These are phyloP conservation scores for Chrysolina oricalcia DNA, from an alignment of 2,888 invertebrate genomes.

Conservation along the genomic window DNA sequence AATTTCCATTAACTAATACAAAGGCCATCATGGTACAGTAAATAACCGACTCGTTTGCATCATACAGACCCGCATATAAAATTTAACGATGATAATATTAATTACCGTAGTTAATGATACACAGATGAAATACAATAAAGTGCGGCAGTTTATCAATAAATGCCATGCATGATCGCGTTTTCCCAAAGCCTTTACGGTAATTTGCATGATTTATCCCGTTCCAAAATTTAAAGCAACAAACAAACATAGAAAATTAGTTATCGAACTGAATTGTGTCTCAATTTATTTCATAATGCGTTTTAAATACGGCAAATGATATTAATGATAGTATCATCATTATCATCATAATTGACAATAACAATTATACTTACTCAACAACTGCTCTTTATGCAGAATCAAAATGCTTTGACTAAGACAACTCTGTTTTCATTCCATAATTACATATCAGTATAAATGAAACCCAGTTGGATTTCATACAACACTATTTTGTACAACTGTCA, in stretches of 20 bases:
- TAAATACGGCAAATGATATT: too few relatives aligned
- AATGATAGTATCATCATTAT: too few relatives aligned
- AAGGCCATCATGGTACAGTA: conserved; percentile 9
- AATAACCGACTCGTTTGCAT: not conserved
- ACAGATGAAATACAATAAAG: conserved; percentile 14
- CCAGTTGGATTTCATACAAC: too few relatives aligned
- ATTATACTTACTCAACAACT: too few relatives aligned
- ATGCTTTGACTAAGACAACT: too few relatives aligned
- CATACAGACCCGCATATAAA: conserved; percentile 15
- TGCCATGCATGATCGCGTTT: conserved; percentile 5
- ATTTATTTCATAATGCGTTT: not conserved
- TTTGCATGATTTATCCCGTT: conserved; percentile 11
- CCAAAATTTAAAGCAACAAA: not conserved
- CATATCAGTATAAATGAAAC: too few relatives aligned
- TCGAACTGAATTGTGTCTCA: not conserved
- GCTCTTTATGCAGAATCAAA: too few relatives aligned
- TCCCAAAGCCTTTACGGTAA: conserved; percentile 20
- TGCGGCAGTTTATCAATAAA: conserved; percentile 2
- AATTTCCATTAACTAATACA: conserved; percentile 11
- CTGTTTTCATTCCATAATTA: too few relatives aligned
- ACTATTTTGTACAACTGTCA: too few relatives aligned
- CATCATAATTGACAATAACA: too few relatives aligned
- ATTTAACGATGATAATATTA: conserved; percentile 11
- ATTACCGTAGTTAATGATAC: conserved; percentile 1
- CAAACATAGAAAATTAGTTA: conserved; percentile 8